Evolutionary conservation across 2,888 invertebrate genomes (phyloP).

Genomic region (Halocaridina rubra): DNA sequence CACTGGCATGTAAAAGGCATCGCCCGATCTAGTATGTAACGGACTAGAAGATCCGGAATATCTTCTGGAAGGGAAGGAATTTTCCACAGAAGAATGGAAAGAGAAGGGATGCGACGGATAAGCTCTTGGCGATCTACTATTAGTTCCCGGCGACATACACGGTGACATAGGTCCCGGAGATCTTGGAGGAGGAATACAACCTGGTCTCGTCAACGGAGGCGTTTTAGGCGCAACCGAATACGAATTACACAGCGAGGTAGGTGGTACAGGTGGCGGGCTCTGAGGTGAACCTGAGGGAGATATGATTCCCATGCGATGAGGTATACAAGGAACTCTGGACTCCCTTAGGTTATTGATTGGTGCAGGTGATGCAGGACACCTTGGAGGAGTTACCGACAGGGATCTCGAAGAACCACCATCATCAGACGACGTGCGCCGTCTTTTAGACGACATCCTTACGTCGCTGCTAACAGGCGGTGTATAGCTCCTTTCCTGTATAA

Average conservation of each 20-base stretch:
- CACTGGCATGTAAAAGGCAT: background rate
- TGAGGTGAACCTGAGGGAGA: constrained; percentile 15
- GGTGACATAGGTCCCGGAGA: constrained; percentile 6
- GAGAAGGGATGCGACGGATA: constrained; percentile 17
- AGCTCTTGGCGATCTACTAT: background rate
- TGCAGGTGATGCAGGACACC: constrained; percentile 9
- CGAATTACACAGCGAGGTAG: background rate
- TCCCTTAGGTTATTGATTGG: constrained; percentile 10
- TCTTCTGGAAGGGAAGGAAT: background rate
- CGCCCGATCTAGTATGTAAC: background rate
- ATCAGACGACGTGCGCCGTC: constrained; percentile 25
- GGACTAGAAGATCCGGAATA: background rate
- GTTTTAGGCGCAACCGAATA: constrained; percentile 9
- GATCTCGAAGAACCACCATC: constrained; percentile 36
- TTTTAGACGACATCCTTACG: background rate
- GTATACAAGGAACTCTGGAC: constrained; percentile 19
- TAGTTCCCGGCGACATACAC: constrained; percentile 13
- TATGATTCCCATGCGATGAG: constrained; percentile 20
- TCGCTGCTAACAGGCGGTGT: constrained; percentile 34
- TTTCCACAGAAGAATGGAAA: background rate
- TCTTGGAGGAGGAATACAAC: constrained; percentile 32
- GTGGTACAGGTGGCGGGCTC: constrained; percentile 14
- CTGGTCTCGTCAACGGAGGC: constrained; percentile 19
- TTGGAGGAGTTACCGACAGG: constrained; percentile 41
- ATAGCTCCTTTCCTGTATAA: constrained; percentile 37